Evolutionary conservation across 2,113 vertebrate genomes (phyloP).

Genomic region (Pluvianellus socialis): DNA sequence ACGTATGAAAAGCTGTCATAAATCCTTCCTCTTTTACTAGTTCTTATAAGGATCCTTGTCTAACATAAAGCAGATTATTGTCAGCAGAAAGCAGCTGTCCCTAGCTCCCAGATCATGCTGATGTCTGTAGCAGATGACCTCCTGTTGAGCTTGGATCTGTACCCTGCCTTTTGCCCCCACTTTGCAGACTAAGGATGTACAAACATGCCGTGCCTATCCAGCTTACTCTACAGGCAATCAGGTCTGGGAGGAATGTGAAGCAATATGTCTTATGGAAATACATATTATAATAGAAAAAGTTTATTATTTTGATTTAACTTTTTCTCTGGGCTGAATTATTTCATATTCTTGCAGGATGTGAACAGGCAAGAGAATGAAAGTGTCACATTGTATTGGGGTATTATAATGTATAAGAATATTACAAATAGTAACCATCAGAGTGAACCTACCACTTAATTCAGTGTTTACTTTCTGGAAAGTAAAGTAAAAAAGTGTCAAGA

Average conservation of each 20-base stretch:
- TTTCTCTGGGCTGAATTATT: not conserved
- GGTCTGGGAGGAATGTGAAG: not conserved
- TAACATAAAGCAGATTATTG: not conserved
- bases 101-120: not conserved
- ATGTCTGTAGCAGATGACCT: not conserved
- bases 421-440: not conserved
- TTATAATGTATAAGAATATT: not conserved
- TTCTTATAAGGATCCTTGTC: not conserved
- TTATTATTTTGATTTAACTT: not conserved
- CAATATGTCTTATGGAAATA: not conserved
- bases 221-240: not conserved
- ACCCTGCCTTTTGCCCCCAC: not conserved
- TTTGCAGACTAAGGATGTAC: not conserved
- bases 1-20: not conserved
- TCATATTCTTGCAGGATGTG: not conserved
- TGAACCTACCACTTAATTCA: not conserved
- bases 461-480: not conserved
- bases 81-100: not conserved
- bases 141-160: not conserved
- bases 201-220: not conserved
- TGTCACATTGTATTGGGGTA: not conserved
- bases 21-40: constrained; percentile 1
- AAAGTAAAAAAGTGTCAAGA: not conserved
- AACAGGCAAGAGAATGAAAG: not conserved
- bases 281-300: not conserved